Conservation (phyloP, 2,888 invertebrate genomes). For the Nemapogon koenigi region DNA sequence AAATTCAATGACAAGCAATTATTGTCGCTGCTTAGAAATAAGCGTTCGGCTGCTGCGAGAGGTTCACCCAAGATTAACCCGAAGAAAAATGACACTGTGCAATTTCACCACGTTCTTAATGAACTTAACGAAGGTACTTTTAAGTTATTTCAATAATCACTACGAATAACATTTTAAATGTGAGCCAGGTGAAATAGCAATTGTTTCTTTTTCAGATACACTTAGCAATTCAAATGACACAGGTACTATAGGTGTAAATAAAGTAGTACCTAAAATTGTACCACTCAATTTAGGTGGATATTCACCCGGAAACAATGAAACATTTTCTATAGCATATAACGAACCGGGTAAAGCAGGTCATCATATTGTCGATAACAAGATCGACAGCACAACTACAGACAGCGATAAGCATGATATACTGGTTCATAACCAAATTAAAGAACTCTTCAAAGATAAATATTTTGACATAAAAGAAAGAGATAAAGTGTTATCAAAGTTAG, state of each 20-base stretch:
- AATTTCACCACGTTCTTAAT: slow-evolving; percentile 35
- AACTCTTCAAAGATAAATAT: slow-evolving; percentile 32
- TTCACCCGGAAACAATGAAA: too few species aligned
- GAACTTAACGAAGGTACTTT: slow-evolving; percentile 41
- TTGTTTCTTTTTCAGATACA: slow-evolving; percentile 31
- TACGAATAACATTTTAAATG: slow-evolving; percentile 1
- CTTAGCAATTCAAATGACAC: slow-evolving; percentile 29
- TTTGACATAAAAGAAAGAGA: slow-evolving; percentile 32
- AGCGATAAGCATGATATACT: slow-evolving; percentile 23
- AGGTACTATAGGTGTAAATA: slow-evolving; percentile 34
- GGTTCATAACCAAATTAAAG: slow-evolving; percentile 24
- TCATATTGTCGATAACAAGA: slow-evolving; percentile 41
- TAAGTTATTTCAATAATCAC: slow-evolving; percentile 5
- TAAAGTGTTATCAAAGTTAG: slow-evolving; percentile 38
- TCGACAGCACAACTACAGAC: slow-evolving; percentile 28
- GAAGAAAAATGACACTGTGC: slow-evolving; percentile 32
- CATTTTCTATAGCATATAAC: slow-evolving; percentile 40
- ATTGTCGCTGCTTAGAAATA: slow-evolving; percentile 20
- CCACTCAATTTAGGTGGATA: too few species aligned
- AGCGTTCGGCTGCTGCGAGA: slow-evolving; percentile 36
- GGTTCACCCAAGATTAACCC: too few species aligned
- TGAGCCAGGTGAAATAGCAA: background rate
- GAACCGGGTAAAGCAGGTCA: slow-evolving; percentile 28
- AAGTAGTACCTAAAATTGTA: slow-evolving; percentile 16
- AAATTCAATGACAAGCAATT: slow-evolving; percentile 19